A percentile compares a stretch with the other conserved stretches of the same genome.
Conservation (phyloP, 2,113 vertebrate genomes). For the Galemys pyrenaicus region DNA sequence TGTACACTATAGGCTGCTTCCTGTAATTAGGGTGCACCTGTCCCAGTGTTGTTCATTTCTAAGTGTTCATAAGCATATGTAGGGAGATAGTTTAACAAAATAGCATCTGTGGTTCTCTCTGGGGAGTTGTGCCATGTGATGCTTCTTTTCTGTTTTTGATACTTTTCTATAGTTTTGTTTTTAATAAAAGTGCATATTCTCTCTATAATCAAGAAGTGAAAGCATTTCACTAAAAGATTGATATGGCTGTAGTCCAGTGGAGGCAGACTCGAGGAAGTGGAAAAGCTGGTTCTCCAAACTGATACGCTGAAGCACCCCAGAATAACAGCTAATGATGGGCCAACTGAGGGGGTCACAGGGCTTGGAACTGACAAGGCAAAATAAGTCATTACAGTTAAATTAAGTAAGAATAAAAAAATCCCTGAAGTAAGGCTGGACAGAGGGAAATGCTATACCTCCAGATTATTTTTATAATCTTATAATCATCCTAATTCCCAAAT, state of each 20-base stretch:
- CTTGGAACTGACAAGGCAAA: not conserved
- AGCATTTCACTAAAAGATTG: not conserved
- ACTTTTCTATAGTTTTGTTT: not conserved
- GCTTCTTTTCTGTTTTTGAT: not conserved
- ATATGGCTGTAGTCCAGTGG: not conserved
- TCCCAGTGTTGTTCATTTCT: not conserved
- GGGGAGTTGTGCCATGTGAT: not conserved
- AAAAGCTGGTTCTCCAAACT: not conserved
- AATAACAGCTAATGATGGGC: not conserved
- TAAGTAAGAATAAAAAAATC: not conserved
- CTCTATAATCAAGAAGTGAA: not conserved
- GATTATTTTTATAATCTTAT: not conserved
- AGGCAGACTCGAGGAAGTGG: not conserved
- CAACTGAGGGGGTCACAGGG: accelerated
- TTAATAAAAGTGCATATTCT: not conserved
- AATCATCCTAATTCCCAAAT: not conserved
- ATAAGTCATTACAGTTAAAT: not conserved
- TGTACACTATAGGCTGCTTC: not conserved
- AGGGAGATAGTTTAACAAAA: not conserved
- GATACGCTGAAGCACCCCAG: not conserved
- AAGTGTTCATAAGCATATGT: not conserved
- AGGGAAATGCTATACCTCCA: not conserved
- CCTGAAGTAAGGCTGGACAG: not conserved
- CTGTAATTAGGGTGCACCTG: not conserved
- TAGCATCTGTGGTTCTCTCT: not conserved